Conservation (phyloP, 2,797 vertebrate genomes). For the Alcedo atthis region DNA sequence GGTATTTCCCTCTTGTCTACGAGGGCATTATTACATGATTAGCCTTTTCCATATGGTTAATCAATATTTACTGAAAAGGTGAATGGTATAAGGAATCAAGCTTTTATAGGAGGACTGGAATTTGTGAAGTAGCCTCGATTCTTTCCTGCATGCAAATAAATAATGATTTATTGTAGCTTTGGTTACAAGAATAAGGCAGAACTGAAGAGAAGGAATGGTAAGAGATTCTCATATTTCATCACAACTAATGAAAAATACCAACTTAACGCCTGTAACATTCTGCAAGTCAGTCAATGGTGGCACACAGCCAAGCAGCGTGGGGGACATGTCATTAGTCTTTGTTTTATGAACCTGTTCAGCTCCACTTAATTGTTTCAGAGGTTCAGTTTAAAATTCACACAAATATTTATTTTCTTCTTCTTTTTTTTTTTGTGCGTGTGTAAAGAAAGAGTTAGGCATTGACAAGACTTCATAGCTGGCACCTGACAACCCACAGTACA, state of each 20-base stretch:
- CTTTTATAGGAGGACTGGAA: not conserved
- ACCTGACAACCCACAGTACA: not conserved
- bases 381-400: not conserved
- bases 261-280: conserved; percentile 40
- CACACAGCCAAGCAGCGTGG: conserved; percentile 42
- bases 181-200: conserved; percentile 15
- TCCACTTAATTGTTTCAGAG: conserved; percentile 49
- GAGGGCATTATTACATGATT: not conserved
- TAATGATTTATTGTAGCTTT: not conserved
- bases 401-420: conserved; percentile 15
- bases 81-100: not conserved
- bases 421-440: not conserved
- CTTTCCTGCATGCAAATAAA: not conserved
- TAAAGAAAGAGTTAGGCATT: not conserved
- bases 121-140: not conserved
- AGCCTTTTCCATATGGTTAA: not conserved
- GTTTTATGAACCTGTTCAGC: conserved; percentile 57
- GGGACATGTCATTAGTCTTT: conserved; percentile 42
- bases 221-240: conserved; percentile 40
- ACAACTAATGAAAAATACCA: conserved; percentile 55
- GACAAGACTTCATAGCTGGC: not conserved
- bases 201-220: not conserved
- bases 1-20: not conserved
- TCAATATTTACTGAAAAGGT: not conserved
- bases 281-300: conserved; percentile 56